These are phyloP conservation scores for Atherinosoma microstoma DNA, from an alignment of 2,797 vertebrate genomes.

Conservation along the genomic window DNA sequence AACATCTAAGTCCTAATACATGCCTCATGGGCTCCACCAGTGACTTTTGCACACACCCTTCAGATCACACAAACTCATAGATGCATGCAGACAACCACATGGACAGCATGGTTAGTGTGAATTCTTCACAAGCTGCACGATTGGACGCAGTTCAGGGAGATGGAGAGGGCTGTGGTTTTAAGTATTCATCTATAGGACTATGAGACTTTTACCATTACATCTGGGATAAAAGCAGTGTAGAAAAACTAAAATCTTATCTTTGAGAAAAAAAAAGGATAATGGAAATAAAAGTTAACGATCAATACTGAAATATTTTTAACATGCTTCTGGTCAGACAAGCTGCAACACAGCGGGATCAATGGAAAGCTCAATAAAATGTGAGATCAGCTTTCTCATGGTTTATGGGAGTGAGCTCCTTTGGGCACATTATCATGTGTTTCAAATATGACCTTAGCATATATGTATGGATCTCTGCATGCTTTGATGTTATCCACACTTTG, in stretches of 20 bases:
- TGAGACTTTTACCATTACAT: slow-evolving; percentile 68
- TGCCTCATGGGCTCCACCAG: slow-evolving; percentile 69
- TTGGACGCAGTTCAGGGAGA: slow-evolving; percentile 60
- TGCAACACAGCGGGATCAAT: slow-evolving; percentile 51
- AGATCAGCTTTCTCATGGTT: slow-evolving; percentile 51
- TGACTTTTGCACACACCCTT: slow-evolving; percentile 54
- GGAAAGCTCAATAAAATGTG: slow-evolving; percentile 39
- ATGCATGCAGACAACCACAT: slow-evolving; percentile 21
- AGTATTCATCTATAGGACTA: slow-evolving; percentile 44
- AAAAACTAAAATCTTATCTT: slow-evolving; percentile 30
- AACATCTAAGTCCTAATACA: slow-evolving; percentile 77
- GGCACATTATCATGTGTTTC: slow-evolving; percentile 44
- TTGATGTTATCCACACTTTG: slow-evolving; percentile 55
- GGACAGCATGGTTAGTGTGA: slow-evolving; percentile 46
- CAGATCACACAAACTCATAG: slow-evolving; percentile 28
- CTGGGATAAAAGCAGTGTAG: slow-evolving; percentile 55
- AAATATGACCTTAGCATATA: slow-evolving; percentile 24
- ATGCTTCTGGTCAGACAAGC: slow-evolving; percentile 32
- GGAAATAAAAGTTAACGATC: slow-evolving; percentile 14
- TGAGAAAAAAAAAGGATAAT: slow-evolving; percentile 7
- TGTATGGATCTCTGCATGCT: slow-evolving; percentile 35
- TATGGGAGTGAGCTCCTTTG: slow-evolving; percentile 54
- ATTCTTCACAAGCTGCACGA: slow-evolving; percentile 52
- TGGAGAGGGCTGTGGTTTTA: slow-evolving; percentile 55
- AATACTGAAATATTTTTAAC: slow-evolving; percentile 38